Conservation (phyloP, 2,888 invertebrate genomes). For the Siphlonurus alternatus region DNA sequence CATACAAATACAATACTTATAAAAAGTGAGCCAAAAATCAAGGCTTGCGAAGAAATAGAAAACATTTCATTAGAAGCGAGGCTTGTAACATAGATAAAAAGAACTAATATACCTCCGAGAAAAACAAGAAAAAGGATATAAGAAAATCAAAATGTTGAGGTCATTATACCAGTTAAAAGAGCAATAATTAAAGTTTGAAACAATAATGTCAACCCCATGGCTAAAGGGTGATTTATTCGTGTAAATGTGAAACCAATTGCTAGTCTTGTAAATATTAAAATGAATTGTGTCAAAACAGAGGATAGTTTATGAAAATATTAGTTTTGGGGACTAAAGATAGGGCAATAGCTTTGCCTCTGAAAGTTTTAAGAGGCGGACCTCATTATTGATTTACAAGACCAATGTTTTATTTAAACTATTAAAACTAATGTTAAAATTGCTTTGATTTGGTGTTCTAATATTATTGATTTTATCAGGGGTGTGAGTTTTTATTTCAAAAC, state of each 20-base stretch:
- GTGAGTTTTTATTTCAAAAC: conserved; percentile 35
- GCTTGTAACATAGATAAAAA: conserved; percentile 47
- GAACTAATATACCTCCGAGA: conserved; percentile 42
- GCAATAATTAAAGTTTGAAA: conserved; percentile 32
- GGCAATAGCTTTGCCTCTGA: conserved; percentile 36
- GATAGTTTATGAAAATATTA: conserved; percentile 49
- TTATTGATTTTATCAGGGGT: conserved; percentile 27
- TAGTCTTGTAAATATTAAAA: conserved; percentile 20
- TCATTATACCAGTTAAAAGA: conserved; percentile 30
- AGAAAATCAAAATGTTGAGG: conserved; percentile 38
- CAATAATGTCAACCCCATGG: conserved; percentile 36
- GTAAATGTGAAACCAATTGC: conserved; percentile 27
- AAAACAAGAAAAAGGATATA: conserved; percentile 44
- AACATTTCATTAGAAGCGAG: conserved; percentile 43
- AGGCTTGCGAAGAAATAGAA: conserved; percentile 14
- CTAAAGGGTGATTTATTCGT: conserved; percentile 30
- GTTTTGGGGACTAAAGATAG: conserved; percentile 51
- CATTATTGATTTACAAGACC: conserved; percentile 51
- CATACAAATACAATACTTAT: neutral
- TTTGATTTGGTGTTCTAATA: conserved; percentile 27
- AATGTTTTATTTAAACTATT: conserved; percentile 49
- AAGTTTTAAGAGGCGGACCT: conserved; percentile 35
- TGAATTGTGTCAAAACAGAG: conserved; percentile 29
- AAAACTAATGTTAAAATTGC: conserved; percentile 36
- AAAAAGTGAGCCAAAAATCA: neutral